Evolutionary conservation across 1,140 invertebrate species (phyloP).

Genomic region (Hestina assimilis): DNA sequence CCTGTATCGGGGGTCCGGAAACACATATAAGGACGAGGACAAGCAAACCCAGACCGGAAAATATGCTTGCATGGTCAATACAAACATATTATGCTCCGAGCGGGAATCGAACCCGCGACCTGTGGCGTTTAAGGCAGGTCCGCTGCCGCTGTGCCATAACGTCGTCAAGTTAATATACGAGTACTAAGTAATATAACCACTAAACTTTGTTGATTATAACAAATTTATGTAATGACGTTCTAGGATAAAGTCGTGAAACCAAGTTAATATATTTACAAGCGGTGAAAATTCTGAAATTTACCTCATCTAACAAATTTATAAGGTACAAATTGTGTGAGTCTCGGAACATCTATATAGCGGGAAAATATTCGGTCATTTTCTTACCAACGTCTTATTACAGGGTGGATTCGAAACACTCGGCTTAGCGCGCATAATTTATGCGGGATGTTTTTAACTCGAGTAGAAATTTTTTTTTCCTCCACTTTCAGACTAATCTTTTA

Average conservation of each 20-base stretch:
- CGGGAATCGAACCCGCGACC: too few species aligned
- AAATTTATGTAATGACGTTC: not conserved
- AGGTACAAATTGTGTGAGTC: constrained; percentile 32
- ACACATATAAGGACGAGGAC: too few species aligned
- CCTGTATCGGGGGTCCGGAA: too few species aligned
- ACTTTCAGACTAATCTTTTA: constrained; percentile 11
- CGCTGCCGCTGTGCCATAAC: too few species aligned
- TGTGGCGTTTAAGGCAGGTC: too few species aligned
- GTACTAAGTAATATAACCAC: too few species aligned
- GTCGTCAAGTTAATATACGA: too few species aligned
- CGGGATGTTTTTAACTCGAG: constrained; percentile 7
- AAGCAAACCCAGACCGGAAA: too few species aligned
- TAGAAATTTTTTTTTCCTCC: constrained; percentile 8
- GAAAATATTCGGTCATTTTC: constrained; percentile 31
- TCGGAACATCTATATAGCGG: constrained; percentile 31
- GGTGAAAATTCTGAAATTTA: constrained; percentile 11
- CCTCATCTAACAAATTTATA: constrained; percentile 20
- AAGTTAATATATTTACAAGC: not conserved
- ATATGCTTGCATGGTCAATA: too few species aligned
- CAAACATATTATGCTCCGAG: too few species aligned
- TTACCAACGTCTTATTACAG: constrained; percentile 33
- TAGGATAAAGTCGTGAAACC: not conserved
- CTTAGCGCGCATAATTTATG: constrained; percentile 23
- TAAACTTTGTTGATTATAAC: not conserved
- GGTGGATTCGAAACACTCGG: constrained; percentile 20